Conservation (phyloP, 2,113 vertebrate species). For the Neoarius graeffei region DNA sequence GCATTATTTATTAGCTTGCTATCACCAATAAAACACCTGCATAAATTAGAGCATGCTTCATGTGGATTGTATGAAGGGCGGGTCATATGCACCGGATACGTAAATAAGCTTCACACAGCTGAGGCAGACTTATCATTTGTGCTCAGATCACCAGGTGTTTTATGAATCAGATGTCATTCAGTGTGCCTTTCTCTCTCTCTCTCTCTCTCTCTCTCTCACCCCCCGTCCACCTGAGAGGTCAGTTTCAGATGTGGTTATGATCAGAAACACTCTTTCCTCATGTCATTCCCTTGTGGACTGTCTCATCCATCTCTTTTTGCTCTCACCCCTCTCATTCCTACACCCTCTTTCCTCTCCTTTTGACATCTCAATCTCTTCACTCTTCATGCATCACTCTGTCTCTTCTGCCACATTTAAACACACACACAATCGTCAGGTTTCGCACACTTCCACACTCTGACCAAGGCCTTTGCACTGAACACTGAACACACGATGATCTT, state of each 20-base stretch:
- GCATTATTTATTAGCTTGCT: neutral
- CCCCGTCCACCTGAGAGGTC: neutral
- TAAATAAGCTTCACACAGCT: neutral
- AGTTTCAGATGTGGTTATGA: conserved; percentile 10
- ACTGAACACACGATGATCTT: neutral
- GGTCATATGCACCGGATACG: neutral
- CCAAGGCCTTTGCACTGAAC: conserved; percentile 8
- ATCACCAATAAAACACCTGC: neutral
- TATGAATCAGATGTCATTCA: neutral
- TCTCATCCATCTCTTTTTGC: conserved; percentile 2
- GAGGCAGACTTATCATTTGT: neutral
- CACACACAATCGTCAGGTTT: conserved; percentile 51
- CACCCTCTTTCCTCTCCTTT: conserved; percentile 35
- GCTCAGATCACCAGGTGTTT: neutral
- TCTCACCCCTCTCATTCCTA: conserved; percentile 36
- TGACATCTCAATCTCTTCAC: conserved; percentile 56
- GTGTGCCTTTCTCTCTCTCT: neutral
- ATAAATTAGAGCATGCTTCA: neutral
- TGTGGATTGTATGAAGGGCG: neutral
- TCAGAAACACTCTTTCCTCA: neutral
- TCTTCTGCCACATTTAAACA: conserved; percentile 56
- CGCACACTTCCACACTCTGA: neutral
- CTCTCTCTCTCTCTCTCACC: neutral
- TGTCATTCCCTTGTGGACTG: conserved; percentile 22
- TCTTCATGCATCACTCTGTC: conserved; percentile 36